Conservation (phyloP, 2,797 vertebrate genomes). For the Oreonectes daqikongensis region DNA sequence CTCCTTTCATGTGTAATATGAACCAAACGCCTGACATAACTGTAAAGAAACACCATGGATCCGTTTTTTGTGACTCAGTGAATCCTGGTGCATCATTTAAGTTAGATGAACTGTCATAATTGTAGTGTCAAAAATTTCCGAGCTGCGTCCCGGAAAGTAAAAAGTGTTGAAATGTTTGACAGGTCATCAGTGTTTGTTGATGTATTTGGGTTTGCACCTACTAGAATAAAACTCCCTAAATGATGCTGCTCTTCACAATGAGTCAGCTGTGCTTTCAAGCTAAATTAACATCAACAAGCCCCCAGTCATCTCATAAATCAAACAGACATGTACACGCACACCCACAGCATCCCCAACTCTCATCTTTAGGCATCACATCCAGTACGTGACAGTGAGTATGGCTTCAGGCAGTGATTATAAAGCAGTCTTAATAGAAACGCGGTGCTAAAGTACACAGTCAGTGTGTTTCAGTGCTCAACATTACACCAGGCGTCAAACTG, state of each 20-base stretch:
- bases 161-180: not conserved
- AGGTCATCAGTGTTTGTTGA: not conserved
- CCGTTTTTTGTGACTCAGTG: constrained; percentile 15
- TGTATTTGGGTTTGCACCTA: constrained; percentile 5
- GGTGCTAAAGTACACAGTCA: constrained; percentile 38
- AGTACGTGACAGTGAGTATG: constrained; percentile 58
- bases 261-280: constrained; percentile 36
- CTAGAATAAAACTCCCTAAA: constrained; percentile 14
- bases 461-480: constrained; percentile 21
- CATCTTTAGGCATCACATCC: constrained; percentile 57
- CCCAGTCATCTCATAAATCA: constrained; percentile 6
- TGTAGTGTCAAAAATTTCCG: too few relatives aligned
- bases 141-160: not conserved
- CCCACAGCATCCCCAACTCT: constrained; percentile 15
- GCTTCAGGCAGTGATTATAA: constrained; percentile 57
- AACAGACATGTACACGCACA: constrained; percentile 34
- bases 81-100: constrained; percentile 9
- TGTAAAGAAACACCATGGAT: constrained; percentile 24
- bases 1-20: constrained; percentile 19
- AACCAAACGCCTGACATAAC: constrained; percentile 32
- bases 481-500: not conserved
- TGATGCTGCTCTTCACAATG: constrained; percentile 14
- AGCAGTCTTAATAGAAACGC: constrained; percentile 63
- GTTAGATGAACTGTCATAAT: too few relatives aligned
- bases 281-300: constrained; percentile 17